These are phyloP conservation scores for Portunus trituberculatus DNA, from an alignment of 1,140 invertebrate genomes.

Conservation along the genomic window DNA sequence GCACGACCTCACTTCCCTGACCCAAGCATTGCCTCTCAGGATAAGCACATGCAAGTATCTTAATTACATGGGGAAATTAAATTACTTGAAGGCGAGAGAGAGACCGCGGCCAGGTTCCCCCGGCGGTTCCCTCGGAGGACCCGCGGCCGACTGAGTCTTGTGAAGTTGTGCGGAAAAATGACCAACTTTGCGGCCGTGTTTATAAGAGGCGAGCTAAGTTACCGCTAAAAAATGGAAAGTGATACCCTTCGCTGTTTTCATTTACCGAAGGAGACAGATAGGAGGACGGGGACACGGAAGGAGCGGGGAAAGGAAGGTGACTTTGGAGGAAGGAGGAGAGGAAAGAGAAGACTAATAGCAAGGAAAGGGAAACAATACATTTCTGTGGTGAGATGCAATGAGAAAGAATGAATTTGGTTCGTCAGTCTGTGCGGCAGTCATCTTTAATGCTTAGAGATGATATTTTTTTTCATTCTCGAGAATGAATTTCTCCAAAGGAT, in stretches of 20 bases:
- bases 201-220: conserved; percentile 37
- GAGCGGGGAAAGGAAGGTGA: neutral
- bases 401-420: neutral
- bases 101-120: neutral
- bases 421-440: too few species aligned
- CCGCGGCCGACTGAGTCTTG: neutral
- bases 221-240: conserved; percentile 30
- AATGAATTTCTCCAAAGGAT: too few species aligned
- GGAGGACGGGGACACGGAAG: neutral
- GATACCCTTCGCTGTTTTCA: neutral
- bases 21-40: neutral
- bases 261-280: conserved; percentile 33
- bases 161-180: conserved; percentile 2
- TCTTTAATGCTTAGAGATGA: too few species aligned
- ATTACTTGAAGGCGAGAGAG: neutral
- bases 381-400: neutral
- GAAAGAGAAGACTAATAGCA: neutral
- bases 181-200: neutral
- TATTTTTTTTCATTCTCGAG: too few species aligned
- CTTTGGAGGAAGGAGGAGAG: neutral
- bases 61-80: conserved; percentile 3
- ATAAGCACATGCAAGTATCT: neutral
- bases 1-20: neutral
- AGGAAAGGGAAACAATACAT: neutral
- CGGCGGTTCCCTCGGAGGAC: neutral